phyloP scores from a whole-genome alignment of 2,113 vertebrate species.

The Porphyrio hochstetteri region DNA sequence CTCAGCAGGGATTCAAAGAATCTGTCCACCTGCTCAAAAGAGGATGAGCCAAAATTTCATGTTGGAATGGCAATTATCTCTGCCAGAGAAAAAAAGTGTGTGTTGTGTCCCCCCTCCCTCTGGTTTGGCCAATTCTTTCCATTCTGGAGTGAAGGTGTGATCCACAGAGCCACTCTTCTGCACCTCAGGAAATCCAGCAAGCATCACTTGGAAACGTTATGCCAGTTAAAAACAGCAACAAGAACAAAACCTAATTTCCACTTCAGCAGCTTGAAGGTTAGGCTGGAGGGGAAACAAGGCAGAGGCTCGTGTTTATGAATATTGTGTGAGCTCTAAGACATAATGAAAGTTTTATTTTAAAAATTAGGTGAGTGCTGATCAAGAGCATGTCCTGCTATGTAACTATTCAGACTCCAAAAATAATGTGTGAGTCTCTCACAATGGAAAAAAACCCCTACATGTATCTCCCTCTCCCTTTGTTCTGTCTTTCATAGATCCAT shows the following conservation, averaged over 20 bases:
- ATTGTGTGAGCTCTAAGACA: conserved; percentile 62
- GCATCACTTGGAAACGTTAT: conserved; percentile 31
- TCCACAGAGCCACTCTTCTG: conserved; percentile 45
- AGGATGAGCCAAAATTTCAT: conserved; percentile 49
- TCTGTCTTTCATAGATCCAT: not conserved
- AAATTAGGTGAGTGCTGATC: conserved; percentile 29
- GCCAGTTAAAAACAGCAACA: conserved; percentile 34
- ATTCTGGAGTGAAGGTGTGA: conserved; percentile 59
- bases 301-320: conserved; percentile 69
- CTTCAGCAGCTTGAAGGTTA: conserved; percentile 71
- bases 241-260: conserved; percentile 66
- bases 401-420: conserved; percentile 31
- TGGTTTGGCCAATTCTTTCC: not conserved
- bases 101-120: not conserved
- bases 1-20: conserved; percentile 54
- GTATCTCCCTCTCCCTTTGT: not conserved
- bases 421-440: not conserved
- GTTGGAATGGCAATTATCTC: conserved; percentile 43
- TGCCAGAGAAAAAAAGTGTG: conserved; percentile 17
- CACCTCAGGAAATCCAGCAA: conserved; percentile 61
- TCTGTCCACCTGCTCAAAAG: conserved; percentile 38
- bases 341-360: conserved; percentile 67
- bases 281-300: conserved; percentile 58
- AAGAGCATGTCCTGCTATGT: conserved; percentile 40
- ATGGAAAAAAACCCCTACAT: not conserved